Conservation (phyloP, 2,113 vertebrate genomes). For the Butastur rufipennis region DNA sequence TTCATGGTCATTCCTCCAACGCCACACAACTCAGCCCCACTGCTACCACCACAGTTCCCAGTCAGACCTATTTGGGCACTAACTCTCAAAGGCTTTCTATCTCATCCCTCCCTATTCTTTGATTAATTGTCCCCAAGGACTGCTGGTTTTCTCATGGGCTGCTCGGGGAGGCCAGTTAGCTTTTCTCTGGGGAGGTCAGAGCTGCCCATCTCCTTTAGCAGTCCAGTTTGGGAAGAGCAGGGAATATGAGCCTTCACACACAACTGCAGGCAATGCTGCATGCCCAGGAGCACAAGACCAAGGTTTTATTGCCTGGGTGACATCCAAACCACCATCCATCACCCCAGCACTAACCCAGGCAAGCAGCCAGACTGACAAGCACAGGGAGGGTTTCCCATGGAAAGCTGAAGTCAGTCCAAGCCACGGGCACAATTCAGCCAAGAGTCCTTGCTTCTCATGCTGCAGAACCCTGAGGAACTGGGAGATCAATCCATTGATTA, state of each 20-base stretch:
- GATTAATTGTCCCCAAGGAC: no score
- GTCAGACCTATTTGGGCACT: background rate
- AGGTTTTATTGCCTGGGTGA: background rate
- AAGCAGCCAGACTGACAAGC: constrained; percentile 5
- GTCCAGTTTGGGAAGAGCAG: background rate
- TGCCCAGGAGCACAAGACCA: background rate
- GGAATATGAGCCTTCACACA: background rate
- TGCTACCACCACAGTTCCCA: background rate
- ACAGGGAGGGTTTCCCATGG: constrained; percentile 4
- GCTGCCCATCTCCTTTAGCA: background rate
- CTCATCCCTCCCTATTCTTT: background rate
- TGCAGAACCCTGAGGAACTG: background rate
- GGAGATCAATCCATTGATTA: background rate
- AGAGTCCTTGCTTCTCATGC: background rate
- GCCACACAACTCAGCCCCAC: background rate
- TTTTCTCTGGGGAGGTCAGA: background rate
- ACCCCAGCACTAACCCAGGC: background rate
- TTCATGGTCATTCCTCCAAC: background rate
- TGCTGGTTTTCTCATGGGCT: background rate
- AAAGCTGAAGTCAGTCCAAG: constrained; percentile 25
- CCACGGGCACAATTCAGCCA: background rate
- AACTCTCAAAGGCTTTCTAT: background rate
- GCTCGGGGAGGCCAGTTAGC: background rate
- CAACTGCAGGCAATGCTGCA: background rate
- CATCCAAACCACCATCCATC: constrained; percentile 27